Base-by-base conservation (phyloP, 2,888 invertebrate species). In the Petrolisthes cinctipes region DNA sequence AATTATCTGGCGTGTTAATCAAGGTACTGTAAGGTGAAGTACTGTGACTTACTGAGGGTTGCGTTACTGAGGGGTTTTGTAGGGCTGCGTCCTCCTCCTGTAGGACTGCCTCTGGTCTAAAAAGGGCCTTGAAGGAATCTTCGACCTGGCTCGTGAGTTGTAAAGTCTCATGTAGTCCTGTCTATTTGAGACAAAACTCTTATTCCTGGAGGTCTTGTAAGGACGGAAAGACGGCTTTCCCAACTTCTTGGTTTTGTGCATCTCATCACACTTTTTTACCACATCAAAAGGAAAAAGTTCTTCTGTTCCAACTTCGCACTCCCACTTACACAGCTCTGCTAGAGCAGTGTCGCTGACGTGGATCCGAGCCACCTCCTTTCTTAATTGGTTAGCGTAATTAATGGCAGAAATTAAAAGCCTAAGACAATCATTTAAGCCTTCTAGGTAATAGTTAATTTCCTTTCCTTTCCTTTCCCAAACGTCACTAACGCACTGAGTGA, bases 371-470 rank as follows among this genome's bases (percentile, higher is more conserved):
- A 75, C 75, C 51, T 75, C 75, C 75, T 75, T 75, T 51, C 75
- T 5, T 4, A 75, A 5, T 4, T 75, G 20, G 75, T 75, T 75
- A 5, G 51, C 2, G 75, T 75, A 75, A 14, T 75, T 75, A 73
- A 73, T 17, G n/a, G 73, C 73, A 73, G 5, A 73, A 23, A n/a
- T n/a, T 73, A 73, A 73, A 17, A 73, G n/a, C n/a, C 73, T n/a
- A 73, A 73, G n/a, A 23, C 73, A 17, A 73, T 17, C 73, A 73
- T 73, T 73, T 73, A 73, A 73, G 73, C 73, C 73, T 17, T n/a
- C 73, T 17, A 73, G 73, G n/a, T 73, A 73, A 73, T 23, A 20
- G n/a, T 73, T 7, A 17, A 73, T n/a, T 17, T 0, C 73, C 7
- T 73, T 73, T 73, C 73, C 7, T 73, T 73, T 73, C 73, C 23